phyloP scores from a whole-genome alignment of 2,888 invertebrate species.

The Meteorus colon region DNA sequence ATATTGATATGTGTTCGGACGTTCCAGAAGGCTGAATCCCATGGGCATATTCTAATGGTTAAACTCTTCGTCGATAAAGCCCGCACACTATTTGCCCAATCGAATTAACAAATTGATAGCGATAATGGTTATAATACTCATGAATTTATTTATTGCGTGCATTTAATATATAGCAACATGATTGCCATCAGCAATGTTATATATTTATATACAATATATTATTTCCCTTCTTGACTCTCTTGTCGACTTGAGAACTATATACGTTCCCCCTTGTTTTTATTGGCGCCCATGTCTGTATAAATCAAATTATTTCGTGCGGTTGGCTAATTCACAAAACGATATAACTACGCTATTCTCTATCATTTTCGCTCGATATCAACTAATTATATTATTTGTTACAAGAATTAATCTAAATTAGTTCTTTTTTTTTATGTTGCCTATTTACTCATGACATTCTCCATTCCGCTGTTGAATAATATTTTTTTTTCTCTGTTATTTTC shows the following conservation, averaged over 20 bases:
- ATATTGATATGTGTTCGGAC: background rate
- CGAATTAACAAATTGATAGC: slow-evolving; percentile 13
- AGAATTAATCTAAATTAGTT: background rate
- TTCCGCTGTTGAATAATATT: background rate
- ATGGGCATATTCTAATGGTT: slow-evolving; percentile 1
- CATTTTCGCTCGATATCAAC: background rate
- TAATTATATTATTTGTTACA: background rate
- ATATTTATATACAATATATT: background rate
- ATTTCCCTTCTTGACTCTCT: background rate
- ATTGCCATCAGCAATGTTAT: background rate
- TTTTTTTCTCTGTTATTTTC: background rate
- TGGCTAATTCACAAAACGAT: background rate
- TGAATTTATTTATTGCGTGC: slow-evolving; percentile 1
- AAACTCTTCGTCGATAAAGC: background rate
- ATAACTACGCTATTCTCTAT: background rate
- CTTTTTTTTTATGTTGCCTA: background rate
- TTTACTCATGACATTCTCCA: background rate
- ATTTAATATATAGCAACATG: slow-evolving; percentile 2
- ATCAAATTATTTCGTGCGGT: slow-evolving; percentile 4
- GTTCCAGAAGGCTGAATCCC: background rate
- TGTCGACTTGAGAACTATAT: background rate
- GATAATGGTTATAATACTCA: slow-evolving; percentile 1
- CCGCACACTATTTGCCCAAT: slow-evolving; percentile 13
- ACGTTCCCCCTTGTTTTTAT: slow-evolving; percentile 4
- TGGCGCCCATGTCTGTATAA: background rate